Evolutionary conservation across 2,888 invertebrate genomes (phyloP).

Genomic region (Tachina grossa): DNA sequence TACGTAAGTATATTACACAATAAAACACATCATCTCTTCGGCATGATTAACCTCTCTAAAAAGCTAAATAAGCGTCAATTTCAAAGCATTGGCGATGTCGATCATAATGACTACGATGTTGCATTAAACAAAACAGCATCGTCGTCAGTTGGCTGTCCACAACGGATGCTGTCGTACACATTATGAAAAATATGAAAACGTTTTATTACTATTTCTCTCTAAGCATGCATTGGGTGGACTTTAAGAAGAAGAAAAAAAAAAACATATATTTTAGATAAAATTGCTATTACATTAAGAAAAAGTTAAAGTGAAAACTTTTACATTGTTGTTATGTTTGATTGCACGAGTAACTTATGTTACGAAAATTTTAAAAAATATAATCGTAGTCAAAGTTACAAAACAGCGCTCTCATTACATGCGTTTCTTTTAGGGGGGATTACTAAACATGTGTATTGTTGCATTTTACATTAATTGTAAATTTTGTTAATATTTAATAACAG

Average conservation of each 20-base stretch:
- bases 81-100: conserved; percentile 8
- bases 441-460: conserved; percentile 34
- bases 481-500: conserved; percentile 42
- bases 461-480: conserved; percentile 50
- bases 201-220: conserved; percentile 25
- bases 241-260: background rate
- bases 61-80: conserved; percentile 20
- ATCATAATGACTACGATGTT: conserved; percentile 24
- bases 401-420: conserved; percentile 64
- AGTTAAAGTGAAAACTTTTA: conserved; percentile 42
- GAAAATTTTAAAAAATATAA: conserved; percentile 22
- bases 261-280: background rate
- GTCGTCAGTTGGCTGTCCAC: background rate
- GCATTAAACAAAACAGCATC: background rate
- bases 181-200: conserved; percentile 46
- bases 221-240: conserved; percentile 36
- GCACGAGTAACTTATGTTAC: conserved; percentile 44
- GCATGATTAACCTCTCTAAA: conserved; percentile 28
- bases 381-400: conserved; percentile 52
- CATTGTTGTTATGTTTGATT: background rate
- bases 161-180: conserved; percentile 30
- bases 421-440: conserved; percentile 32
- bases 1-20: conserved; percentile 40
- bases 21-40: conserved; percentile 37
- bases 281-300: conserved; percentile 22